These are phyloP conservation scores for Eurosta solidaginis DNA, from an alignment of 1,140 invertebrate genomes.

Conservation along the genomic window DNA sequence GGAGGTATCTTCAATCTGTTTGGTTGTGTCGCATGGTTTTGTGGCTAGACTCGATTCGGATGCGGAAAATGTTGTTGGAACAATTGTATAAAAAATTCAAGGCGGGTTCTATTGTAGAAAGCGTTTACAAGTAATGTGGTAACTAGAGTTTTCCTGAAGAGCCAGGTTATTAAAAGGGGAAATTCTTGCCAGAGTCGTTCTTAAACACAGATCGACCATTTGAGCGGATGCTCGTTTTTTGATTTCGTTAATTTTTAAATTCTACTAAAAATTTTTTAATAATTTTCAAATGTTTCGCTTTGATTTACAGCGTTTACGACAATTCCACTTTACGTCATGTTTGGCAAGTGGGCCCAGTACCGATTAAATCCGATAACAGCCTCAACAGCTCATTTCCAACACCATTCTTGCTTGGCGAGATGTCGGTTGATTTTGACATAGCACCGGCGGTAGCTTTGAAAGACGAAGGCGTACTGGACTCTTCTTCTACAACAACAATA, in stretches of 20 bases:
- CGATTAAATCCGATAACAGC: constrained; percentile 10
- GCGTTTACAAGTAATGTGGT: too few species aligned
- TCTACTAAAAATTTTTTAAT: background rate
- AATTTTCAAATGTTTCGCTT: background rate
- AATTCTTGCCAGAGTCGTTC: too few species aligned
- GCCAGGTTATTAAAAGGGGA: too few species aligned
- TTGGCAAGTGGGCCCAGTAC: constrained; percentile 54
- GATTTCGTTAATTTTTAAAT: background rate
- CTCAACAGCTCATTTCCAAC: constrained; percentile 37
- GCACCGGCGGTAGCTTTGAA: constrained; percentile 63
- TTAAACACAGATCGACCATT: too few species aligned
- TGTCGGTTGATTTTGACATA: constrained; percentile 84
- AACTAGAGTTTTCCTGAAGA: too few species aligned
- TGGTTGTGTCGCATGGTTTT: too few species aligned
- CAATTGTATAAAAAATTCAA: too few species aligned
- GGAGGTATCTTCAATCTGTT: too few species aligned
- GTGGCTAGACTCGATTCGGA: too few species aligned
- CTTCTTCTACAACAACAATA: background rate
- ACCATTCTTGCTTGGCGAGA: constrained; percentile 74
- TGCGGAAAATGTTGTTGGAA: too few species aligned
- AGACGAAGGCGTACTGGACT: background rate
- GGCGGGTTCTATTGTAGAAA: too few species aligned
- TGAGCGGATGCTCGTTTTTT: background rate
- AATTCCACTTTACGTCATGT: constrained; percentile 52
- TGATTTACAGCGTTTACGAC: constrained; percentile 61